Conservation (phyloP, 2,797 vertebrate genomes). For the Cheracebus regulus region DNA sequence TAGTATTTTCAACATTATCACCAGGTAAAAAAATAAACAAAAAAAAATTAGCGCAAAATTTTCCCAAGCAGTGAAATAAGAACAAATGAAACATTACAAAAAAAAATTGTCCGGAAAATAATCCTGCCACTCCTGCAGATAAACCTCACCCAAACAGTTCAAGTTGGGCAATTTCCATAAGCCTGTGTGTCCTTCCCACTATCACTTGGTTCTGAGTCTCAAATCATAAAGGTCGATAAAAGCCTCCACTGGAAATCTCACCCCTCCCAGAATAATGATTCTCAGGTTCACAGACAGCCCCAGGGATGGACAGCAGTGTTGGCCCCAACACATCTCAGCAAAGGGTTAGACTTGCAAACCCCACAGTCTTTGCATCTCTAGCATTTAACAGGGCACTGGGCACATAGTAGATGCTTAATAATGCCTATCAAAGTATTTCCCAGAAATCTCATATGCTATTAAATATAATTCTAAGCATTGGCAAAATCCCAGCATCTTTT, state of each 20-base stretch:
- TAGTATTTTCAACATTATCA: background rate
- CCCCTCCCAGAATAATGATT: background rate
- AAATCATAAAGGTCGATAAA: background rate
- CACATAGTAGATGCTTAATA: background rate
- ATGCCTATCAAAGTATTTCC: background rate
- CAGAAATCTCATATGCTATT: background rate
- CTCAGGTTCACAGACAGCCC: background rate
- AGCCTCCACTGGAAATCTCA: background rate
- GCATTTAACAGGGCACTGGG: background rate
- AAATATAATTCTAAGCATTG: background rate
- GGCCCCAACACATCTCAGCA: background rate
- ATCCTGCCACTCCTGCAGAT: background rate
- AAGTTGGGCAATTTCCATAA: background rate
- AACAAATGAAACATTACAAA: background rate
- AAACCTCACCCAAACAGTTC: background rate
- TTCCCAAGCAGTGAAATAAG: slow-evolving; percentile 31
- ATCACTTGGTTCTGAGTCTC: background rate
- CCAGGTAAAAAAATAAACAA: background rate
- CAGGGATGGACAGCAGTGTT: fast-evolving
- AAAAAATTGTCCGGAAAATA: background rate
- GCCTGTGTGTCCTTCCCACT: background rate
- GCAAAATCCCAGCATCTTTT: background rate
- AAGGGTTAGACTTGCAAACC: background rate
- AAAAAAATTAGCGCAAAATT: background rate
- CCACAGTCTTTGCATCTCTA: background rate